These are phyloP conservation scores for Patella caerulea DNA, from an alignment of 2,888 invertebrate genomes.

Conservation along the genomic window DNA sequence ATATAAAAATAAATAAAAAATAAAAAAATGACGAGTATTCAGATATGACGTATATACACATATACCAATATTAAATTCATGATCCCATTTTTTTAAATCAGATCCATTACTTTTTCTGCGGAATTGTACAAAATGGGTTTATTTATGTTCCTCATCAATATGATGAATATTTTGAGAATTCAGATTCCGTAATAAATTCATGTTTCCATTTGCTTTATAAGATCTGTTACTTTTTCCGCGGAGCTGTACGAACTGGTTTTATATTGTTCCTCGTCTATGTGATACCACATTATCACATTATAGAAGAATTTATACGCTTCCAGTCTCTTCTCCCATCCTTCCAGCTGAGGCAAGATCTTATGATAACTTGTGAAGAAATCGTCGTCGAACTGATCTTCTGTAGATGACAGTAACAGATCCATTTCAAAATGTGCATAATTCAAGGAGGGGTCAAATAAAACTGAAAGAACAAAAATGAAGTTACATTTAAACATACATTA, in stretches of 20 bases:
- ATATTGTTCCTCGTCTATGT: conserved; percentile 21
- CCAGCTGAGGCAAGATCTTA: conserved; percentile 16
- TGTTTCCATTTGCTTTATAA: not conserved
- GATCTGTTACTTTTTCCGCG: conserved; percentile 3
- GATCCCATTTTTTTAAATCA: not conserved
- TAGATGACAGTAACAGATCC: conserved; percentile 24
- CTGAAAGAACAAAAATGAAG: conserved; percentile 16
- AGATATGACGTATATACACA: too few species aligned
- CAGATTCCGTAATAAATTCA: too few species aligned
- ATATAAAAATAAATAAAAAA: too few species aligned
- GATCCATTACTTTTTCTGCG: not conserved
- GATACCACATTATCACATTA: conserved; percentile 29
- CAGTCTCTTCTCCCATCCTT: conserved; percentile 21
- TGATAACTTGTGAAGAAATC: conserved; percentile 29
- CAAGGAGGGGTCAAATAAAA: conserved; percentile 31
- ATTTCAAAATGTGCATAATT: conserved; percentile 26
- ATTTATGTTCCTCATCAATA: conserved; percentile 17
- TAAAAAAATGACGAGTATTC: too few species aligned
- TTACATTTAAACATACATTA: too few species aligned
- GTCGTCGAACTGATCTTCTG: conserved; percentile 23
- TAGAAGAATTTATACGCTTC: conserved; percentile 27
- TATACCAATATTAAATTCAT: too few species aligned
- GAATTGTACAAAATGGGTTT: not conserved
- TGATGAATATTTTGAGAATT: not conserved
- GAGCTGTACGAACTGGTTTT: not conserved